These are phyloP conservation scores for Leptestheria dahalacensis DNA, from an alignment of 1,140 invertebrate species.

Conservation along the genomic window DNA sequence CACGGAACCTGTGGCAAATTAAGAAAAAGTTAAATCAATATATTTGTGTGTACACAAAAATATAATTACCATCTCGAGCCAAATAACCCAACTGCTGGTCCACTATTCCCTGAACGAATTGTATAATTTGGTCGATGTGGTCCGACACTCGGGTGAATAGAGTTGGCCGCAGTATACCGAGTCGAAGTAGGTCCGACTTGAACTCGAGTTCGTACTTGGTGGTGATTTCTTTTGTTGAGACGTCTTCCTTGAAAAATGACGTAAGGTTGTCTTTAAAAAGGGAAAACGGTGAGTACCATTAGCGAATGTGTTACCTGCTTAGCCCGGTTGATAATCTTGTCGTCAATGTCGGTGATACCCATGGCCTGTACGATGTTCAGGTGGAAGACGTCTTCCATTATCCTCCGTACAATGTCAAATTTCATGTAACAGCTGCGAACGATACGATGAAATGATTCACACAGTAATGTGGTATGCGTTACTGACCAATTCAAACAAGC, in stretches of 20 bases:
- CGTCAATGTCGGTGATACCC: slow-evolving; percentile 90
- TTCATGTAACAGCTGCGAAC: slow-evolving; percentile 60
- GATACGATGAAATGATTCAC: too few relatives aligned
- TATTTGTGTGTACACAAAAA: background rate
- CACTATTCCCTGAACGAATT: slow-evolving; percentile 54
- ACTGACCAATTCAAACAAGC: too few relatives aligned
- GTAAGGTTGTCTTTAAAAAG: background rate
- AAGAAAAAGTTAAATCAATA: background rate
- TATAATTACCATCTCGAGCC: slow-evolving; percentile 37
- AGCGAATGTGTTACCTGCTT: slow-evolving; percentile 28
- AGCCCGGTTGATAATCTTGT: slow-evolving; percentile 76
- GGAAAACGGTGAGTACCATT: slow-evolving; percentile 15
- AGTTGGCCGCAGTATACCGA: slow-evolving; percentile 54
- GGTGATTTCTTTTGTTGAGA: slow-evolving; percentile 39
- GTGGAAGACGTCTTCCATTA: slow-evolving; percentile 58
- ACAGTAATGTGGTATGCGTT: slow-evolving; percentile 14
- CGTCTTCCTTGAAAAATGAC: background rate
- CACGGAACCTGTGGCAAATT: slow-evolving; percentile 42
- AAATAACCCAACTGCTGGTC: slow-evolving; percentile 49
- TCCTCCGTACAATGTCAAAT: slow-evolving; percentile 70
- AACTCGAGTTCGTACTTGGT: slow-evolving; percentile 66
- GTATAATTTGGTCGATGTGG: slow-evolving; percentile 56
- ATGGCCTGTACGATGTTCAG: slow-evolving; percentile 63
- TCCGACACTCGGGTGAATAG: slow-evolving; percentile 59
- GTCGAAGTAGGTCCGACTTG: slow-evolving; percentile 51